Evolutionary conservation across 2,888 invertebrate species (phyloP), one percentile per base, ranked within the genome.

Genomic region (Cantharis lateralis): DNA sequence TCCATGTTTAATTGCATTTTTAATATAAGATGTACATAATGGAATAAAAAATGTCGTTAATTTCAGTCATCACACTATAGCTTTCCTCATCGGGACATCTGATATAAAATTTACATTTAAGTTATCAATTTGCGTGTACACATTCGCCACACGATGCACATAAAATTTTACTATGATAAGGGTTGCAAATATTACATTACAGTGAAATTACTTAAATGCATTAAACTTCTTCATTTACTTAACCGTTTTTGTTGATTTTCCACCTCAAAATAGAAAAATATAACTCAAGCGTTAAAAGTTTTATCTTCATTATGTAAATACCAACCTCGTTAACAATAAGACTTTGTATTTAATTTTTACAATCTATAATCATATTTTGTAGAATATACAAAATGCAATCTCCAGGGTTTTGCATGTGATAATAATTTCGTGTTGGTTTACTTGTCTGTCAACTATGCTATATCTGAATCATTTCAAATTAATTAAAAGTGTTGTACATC

Each of bases 211-310:
- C 48, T n/a, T n/a, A n/a, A n/a, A 48, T 68, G 18, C 72, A 79
- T 78, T 81, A 81, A 80, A 79, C 24, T 79, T 76, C 78, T 78
- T 76, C 63, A 80, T 80, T 79, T 79, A 72, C 77, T 78, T 73
- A 76, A 48, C 1, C n/a, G 7, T 48, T 48, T n/a, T 48, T 48
- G 48, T 48, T 48, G 48, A 48, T 48, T n/a, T 48, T 48, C n/a
- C 32, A 48, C n/a, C n/a, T n/a, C n/a, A 48, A 48, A 48, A 48
- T n/a, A 48, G n/a, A 48, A 48, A 48, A n/a, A 7, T 7, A 48
- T 48, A 48, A 48, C 48, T n/a, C 48, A 48, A 48, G n/a, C 48
- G 48, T 48, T 48, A 48, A 48, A 48, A 48, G 48, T 48, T n/a
- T 48, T 48, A 48, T 48, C 48, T n/a, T 48, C 48, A 48, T 48